These are phyloP conservation scores for Mermis nigrescens DNA, from an alignment of 2,888 invertebrate species.

Conservation along the genomic window DNA sequence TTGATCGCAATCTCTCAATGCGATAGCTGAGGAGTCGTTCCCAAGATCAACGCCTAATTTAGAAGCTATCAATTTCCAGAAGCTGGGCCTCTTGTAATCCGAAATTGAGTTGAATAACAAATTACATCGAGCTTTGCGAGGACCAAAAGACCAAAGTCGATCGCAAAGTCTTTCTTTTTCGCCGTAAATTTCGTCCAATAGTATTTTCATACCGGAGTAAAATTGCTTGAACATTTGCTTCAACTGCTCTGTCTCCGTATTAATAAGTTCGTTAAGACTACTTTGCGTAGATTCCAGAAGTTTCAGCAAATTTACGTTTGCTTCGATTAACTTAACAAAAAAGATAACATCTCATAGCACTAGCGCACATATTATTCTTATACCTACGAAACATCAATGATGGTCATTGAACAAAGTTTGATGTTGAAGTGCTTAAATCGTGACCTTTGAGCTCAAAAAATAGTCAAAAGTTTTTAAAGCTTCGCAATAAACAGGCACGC, in stretches of 20 bases:
- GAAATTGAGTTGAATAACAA: conserved; percentile 59
- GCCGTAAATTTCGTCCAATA: conserved; percentile 17
- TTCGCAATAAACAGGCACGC: no score
- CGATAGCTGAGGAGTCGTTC: not conserved
- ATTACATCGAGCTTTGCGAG: conserved; percentile 68
- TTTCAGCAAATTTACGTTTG: conserved; percentile 50
- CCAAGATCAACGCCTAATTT: conserved; percentile 3
- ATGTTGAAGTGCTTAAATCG: no score
- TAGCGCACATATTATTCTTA: no score
- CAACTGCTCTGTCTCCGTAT: not conserved
- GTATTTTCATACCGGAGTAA: not conserved
- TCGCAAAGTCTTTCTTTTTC: conserved; percentile 18
- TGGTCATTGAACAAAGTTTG: no score
- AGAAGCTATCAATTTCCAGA: conserved; percentile 4
- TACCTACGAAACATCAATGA: not conserved
- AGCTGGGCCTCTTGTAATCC: conserved; percentile 33
- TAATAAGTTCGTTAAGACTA: not conserved
- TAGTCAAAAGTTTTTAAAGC: no score
- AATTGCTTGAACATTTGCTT: conserved; percentile 2
- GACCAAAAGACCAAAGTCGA: conserved; percentile 73
- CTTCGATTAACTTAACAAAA: conserved; percentile 52
- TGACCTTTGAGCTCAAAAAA: no score
- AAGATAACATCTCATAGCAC: no score
- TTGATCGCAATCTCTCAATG: conserved; percentile 42
- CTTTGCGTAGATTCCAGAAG: no score